A percentile compares a stretch with the other conserved stretches of the same genome.
phyloP scores from a whole-genome alignment of 2,113 vertebrate species.

The Ceuthmochares aereus region DNA sequence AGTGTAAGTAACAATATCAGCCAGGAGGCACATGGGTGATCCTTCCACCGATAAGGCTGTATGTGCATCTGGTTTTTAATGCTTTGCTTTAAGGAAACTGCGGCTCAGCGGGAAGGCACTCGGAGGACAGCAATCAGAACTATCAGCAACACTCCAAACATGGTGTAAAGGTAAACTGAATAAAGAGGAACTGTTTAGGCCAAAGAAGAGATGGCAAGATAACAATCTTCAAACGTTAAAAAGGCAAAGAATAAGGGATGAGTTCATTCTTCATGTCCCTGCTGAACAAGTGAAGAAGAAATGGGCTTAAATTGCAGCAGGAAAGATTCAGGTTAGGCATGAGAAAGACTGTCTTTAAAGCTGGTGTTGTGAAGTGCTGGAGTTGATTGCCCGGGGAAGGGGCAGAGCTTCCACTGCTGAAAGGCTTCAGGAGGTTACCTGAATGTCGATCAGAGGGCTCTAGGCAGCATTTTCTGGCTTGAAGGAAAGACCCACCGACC shows the following conservation, averaged over 20 bases:
- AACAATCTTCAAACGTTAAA: neutral
- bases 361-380: neutral
- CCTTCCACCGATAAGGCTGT: neutral
- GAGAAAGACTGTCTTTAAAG: neutral
- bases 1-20: neutral
- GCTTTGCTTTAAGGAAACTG: neutral
- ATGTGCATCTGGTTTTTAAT: neutral
- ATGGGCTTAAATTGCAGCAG: slow-evolving; percentile 6
- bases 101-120: neutral
- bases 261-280: neutral
- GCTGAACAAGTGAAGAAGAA: neutral
- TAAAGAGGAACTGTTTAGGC: neutral
- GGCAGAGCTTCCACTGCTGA: neutral
- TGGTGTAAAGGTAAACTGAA: neutral
- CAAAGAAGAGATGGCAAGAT: neutral
- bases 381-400: neutral
- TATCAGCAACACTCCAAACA: neutral
- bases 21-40: neutral
- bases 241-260: neutral
- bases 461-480: neutral
- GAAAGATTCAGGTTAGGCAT: neutral
- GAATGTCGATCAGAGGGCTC: neutral
- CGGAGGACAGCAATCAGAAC: neutral
- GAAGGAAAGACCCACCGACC: neutral
- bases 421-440: neutral